A percentile compares a stretch with the other conserved stretches of the same genome.
Conservation (phyloP, 1,140 invertebrate species). For the Orius insidiosus region DNA sequence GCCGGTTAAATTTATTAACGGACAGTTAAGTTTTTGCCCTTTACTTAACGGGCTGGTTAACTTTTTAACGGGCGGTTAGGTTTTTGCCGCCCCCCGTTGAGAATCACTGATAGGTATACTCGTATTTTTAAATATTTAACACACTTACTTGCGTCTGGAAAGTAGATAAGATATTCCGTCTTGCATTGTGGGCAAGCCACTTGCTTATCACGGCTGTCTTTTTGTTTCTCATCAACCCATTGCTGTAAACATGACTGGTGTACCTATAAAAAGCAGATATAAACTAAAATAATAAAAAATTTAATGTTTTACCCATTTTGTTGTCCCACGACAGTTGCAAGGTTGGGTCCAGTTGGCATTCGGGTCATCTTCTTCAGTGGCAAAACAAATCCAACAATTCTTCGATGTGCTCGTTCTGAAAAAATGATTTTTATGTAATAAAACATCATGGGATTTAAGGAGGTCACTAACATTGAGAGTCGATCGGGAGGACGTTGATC, state of each 20-base stretch:
- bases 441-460: too few species aligned
- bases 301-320: conserved; percentile 84
- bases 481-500: too few species aligned
- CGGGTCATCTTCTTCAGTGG: conserved; percentile 82
- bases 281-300: neutral
- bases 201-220: conserved; percentile 64
- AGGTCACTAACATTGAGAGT: too few species aligned
- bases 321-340: conserved; percentile 85
- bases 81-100: too few species aligned
- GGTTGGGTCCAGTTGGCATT: conserved; percentile 82
- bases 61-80: too few species aligned
- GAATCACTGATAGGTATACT: too few species aligned
- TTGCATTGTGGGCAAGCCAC: conserved; percentile 91
- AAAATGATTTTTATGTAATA: too few species aligned
- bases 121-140: too few species aligned
- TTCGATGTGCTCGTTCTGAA: neutral
- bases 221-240: conserved; percentile 98
- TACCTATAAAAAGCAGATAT: conserved; percentile 9
- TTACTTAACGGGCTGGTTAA: too few species aligned
- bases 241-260: conserved; percentile 72
- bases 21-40: too few species aligned
- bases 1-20: too few species aligned
- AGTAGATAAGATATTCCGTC: conserved; percentile 86
- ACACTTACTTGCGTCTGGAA: conserved; percentile 69
- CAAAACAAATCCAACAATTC: conserved; percentile 75